Percentiles rank a stretch among this genome's conserved stretches.
Evolutionary conservation across 2,888 invertebrate species (phyloP).

Genomic region (Thumatha senex): DNA sequence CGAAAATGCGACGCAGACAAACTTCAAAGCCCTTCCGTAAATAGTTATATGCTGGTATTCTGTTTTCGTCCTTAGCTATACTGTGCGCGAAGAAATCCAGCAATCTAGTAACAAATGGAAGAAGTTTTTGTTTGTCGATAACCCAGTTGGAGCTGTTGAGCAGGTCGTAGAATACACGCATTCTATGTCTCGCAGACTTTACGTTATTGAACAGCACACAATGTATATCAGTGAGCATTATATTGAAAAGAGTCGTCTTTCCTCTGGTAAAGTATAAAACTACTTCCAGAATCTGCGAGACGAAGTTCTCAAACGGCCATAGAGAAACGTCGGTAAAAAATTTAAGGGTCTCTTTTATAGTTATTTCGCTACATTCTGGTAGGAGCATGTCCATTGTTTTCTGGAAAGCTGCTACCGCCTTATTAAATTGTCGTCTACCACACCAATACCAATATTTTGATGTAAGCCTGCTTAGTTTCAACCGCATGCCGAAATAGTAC

Average conservation of each 20-base stretch:
- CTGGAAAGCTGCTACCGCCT: constrained; percentile 53
- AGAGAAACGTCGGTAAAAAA: constrained; percentile 52
- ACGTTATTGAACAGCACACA: constrained; percentile 51
- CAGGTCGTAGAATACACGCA: constrained; percentile 76
- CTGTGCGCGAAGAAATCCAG: constrained; percentile 75
- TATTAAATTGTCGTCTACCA: constrained; percentile 47
- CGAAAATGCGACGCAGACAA: constrained; percentile 78
- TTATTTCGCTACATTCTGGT: constrained; percentile 54
- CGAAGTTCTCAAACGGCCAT: constrained; percentile 62
- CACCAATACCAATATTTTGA: constrained; percentile 46
- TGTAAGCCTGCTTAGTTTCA: constrained; percentile 48
- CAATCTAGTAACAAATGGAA: constrained; percentile 67
- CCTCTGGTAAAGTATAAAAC: constrained; percentile 54
- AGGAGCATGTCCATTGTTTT: constrained; percentile 51
- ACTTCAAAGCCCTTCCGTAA: constrained; percentile 80
- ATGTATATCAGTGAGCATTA: constrained; percentile 62
- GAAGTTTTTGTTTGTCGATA: constrained; percentile 60
- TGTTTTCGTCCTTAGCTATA: constrained; percentile 43
- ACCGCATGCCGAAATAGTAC: constrained; percentile 62
- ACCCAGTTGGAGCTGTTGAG: constrained; percentile 74
- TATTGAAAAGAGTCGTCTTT: constrained; percentile 51
- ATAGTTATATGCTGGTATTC: constrained; percentile 47
- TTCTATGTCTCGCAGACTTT: constrained; percentile 65
- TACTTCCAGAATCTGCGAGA: constrained; percentile 57
- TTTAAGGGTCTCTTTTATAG: constrained; percentile 53